Percentiles rank a stretch among this genome's conserved stretches.
phyloP scores from a whole-genome alignment of 2,888 invertebrate genomes.

The Marasmarcha lunaedactyla region DNA sequence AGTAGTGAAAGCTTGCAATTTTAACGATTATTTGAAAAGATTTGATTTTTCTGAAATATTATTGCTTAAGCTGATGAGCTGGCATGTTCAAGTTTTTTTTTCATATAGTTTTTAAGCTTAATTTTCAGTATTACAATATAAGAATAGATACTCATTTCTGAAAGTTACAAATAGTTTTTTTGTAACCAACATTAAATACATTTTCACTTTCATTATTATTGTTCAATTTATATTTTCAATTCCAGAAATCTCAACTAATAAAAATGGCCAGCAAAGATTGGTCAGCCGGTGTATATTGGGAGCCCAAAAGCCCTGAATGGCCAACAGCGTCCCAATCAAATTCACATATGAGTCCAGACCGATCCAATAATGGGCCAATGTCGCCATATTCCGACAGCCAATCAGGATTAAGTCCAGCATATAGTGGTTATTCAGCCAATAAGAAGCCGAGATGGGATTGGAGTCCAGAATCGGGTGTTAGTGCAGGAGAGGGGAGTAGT shows the following conservation, averaged over 20 bases:
- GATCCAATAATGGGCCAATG: conserved; percentile 31
- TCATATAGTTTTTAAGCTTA: no score
- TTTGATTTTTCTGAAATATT: no score
- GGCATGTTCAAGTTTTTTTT: no score
- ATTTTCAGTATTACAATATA: no score
- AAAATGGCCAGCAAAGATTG: conserved; percentile 54
- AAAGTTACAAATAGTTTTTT: no score
- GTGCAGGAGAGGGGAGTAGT: conserved; percentile 40
- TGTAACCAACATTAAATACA: no score
- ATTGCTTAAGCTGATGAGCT: no score
- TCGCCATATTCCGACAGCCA: conserved; percentile 49
- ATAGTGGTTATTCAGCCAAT: conserved; percentile 21
- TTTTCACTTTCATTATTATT: no score
- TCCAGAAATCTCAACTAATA: conserved; percentile 35
- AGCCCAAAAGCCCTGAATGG: conserved; percentile 54
- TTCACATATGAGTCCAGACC: conserved; percentile 37
- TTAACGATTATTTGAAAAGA: no score
- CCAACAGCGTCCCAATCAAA: conserved; percentile 25
- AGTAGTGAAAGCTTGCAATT: no score
- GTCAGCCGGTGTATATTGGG: conserved; percentile 57
- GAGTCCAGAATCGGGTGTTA: conserved; percentile 54
- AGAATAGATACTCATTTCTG: background rate
- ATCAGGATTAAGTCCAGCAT: conserved; percentile 51
- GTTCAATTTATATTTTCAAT: background rate
- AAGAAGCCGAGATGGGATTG: conserved; percentile 42